Evolutionary conservation across 2,113 vertebrate species (phyloP), one percentile per base, ranked within the genome.

Genomic region (Garra rufa): DNA sequence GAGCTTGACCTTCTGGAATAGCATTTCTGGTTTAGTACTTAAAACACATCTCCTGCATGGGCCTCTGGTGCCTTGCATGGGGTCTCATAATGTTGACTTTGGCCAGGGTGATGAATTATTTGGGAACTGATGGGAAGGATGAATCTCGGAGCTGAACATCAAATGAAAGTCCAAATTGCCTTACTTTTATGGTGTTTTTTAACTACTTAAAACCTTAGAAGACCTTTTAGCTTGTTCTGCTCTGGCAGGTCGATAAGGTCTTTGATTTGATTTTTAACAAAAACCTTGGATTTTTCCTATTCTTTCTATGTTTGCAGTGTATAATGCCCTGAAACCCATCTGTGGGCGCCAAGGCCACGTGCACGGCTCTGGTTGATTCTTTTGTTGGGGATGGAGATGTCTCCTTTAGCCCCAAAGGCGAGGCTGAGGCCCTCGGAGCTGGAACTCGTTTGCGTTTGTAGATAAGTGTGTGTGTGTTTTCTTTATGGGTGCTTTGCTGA

Each of bases 351-450:
- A 34, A 78, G 85, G 82, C 83, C 82, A 67, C 70, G 77, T 91
- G 90, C 90, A 86, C 84, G 81, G 87, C 50, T 86, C 78, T 65
- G 83, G 85, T 38, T 74, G 74, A 82, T n/a, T 77, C 88, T 85
- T 89, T 92, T 92, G 91, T 90, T 91, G 77, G 61, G 67, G 52
- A 88, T 91, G 81, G 89, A 92, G 90, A 91, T 92, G 88, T 89
- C 91, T 89, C 88, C 89, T 90, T 89, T 88, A 89, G 91, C 92
- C 90, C 92, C 88, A 89, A 90, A 91, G 91, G 89, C 82, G 61
- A 86, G 77, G 81, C 46, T 79, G 89, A 88, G 83, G 87, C 86
- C 85, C 85, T 88, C 85, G 87, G 90, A 88, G 90, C 91, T 89
- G 85, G 89, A 88, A 73, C 79, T 80, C 76, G 19, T 86, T 89